Percentiles rank a stretch among this genome's conserved stretches.
phyloP scores from a whole-genome alignment of 2,797 vertebrate species.

The Stomatorhinus walkeri region DNA sequence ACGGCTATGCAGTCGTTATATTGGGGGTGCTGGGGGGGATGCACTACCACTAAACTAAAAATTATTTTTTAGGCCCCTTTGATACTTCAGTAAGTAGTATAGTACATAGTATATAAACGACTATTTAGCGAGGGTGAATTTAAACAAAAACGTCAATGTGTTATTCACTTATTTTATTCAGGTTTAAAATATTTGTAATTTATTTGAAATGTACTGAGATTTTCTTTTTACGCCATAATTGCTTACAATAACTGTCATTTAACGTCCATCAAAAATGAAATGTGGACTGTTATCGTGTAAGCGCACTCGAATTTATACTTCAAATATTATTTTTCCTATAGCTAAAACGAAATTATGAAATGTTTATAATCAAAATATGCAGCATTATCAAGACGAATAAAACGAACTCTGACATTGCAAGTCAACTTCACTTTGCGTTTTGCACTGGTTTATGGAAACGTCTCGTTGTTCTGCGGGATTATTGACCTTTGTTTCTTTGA shows the following conservation, averaged over 20 bases:
- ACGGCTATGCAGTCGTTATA: neutral
- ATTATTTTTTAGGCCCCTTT: neutral
- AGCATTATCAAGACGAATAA: neutral
- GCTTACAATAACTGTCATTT: neutral
- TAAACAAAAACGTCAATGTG: neutral
- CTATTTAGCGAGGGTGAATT: neutral
- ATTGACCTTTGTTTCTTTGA: slow-evolving; percentile 5
- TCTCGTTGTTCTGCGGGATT: neutral
- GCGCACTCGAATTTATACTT: neutral
- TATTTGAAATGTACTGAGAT: neutral
- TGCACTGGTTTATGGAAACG: neutral
- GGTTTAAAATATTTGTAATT: slow-evolving; percentile 4
- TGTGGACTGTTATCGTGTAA: neutral
- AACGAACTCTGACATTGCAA: neutral
- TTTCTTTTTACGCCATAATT: neutral
- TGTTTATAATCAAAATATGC: neutral
- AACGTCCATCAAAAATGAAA: neutral
- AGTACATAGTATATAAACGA: neutral
- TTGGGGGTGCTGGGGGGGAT: neutral
- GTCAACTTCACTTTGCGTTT: neutral
- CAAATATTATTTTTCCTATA: neutral
- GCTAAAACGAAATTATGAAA: neutral
- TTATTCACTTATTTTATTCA: slow-evolving; percentile 6
- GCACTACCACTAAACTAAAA: neutral
- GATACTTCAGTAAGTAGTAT: neutral